These are phyloP conservation scores for Drosophila guanche DNA, from an alignment of 1,140 invertebrate genomes.

Conservation along the genomic window DNA sequence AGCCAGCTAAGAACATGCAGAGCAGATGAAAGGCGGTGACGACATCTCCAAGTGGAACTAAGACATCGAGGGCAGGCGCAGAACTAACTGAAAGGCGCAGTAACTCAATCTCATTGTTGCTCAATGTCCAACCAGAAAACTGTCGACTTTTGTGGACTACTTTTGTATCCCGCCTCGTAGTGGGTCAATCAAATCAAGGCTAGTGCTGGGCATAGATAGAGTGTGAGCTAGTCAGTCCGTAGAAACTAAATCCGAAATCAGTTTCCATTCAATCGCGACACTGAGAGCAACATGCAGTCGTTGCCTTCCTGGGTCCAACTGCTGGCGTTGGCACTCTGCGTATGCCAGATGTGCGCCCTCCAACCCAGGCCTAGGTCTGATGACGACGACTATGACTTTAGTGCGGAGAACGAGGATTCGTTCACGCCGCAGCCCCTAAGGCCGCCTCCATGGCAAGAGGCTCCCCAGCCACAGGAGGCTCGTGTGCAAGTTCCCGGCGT, in stretches of 20 bases:
- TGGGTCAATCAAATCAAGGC: constrained; percentile 33
- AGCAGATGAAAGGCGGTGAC: constrained; percentile 18
- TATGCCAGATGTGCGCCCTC: constrained; percentile 21
- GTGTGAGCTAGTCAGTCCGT: constrained; percentile 59
- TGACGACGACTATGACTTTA: constrained; percentile 27
- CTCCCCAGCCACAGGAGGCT: not conserved
- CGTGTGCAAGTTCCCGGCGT: constrained; percentile 56
- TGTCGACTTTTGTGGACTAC: not conserved
- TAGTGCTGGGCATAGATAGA: constrained; percentile 28
- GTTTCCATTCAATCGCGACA: constrained; percentile 52
- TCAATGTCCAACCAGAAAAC: no score
- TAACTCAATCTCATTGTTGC: no score
- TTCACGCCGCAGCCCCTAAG: constrained; percentile 46
- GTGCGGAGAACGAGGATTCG: constrained; percentile 16
- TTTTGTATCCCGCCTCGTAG: constrained; percentile 15
- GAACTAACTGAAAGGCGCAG: not conserved
- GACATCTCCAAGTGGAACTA: constrained; percentile 17
- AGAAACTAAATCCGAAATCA: constrained; percentile 49
- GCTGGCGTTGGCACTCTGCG: constrained; percentile 36
- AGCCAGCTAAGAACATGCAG: constrained; percentile 4
- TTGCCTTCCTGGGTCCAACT: constrained; percentile 3
- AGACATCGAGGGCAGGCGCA: constrained; percentile 7
- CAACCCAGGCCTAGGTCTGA: not conserved
- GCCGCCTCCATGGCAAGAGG: constrained; percentile 36
- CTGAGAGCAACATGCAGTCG: constrained; percentile 64